Base-by-base conservation (phyloP, 2,888 invertebrate genomes). In the Drosophila parthenogenetica region DNA sequence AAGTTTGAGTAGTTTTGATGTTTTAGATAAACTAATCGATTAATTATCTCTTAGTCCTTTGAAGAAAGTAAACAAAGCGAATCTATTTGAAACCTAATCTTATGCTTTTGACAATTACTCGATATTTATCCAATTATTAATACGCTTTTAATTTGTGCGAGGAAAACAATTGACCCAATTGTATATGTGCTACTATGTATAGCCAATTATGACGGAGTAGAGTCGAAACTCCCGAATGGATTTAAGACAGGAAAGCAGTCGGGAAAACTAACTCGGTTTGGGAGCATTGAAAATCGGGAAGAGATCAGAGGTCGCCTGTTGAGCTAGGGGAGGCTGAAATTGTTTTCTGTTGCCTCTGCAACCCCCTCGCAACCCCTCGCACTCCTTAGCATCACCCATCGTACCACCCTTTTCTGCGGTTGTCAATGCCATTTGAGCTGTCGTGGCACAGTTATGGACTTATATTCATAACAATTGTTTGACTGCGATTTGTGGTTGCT, bases 401-500 rank as follows among this genome's bases (percentile, higher is more conserved):
- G 29, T 8, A 29, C 8, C 29, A 8, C 29, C 29, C 29, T 5
- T 29, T 29, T 29, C 29, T 5, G 29, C 29, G 29, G 50, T 46
- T 51, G 65, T 64, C 68, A 75, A 71, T 75, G 72, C 72, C 68
- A 75, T 58, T 63, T 37, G 39, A 17, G 32, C 37, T 54, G 61
- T 45, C 29, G 57, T 73, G 73, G 70, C 73, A 75, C 69, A 74
- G 69, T 69, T 74, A 63, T 62, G 64, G 39, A 22, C 57, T 61
- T 37, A 59, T 69, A 61, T 62, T 62, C 78, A 73, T 69, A 73
- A 76, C 77, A 75, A 76, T 75, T 46, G 67, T 42, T 55, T 62
- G 46, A 14, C 16, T 69, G 62, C 37, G 42, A 42, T 16, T 51
- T 60, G 57, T 49, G 48, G 57, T 37, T 51, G 16, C 42, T 42